phyloP scores from a whole-genome alignment of 23 tunicate species.

The Trididemnum clinides region DNA sequence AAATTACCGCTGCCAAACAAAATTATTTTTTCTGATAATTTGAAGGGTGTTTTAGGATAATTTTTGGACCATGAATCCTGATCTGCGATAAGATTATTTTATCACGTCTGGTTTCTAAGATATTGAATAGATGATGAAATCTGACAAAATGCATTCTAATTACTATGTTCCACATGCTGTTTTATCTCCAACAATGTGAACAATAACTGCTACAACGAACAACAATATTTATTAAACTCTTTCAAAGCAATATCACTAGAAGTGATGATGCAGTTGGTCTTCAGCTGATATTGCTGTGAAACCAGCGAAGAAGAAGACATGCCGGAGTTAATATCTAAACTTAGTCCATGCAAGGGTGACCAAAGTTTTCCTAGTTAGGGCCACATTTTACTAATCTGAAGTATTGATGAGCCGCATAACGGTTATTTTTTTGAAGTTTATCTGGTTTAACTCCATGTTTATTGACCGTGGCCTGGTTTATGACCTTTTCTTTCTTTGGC shows the following conservation, averaged over 20 bases:
- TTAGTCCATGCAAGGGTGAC: too few species aligned
- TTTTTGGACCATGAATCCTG: neutral
- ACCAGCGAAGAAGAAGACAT: neutral
- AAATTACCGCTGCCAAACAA: too few species aligned
- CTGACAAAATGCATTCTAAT: conserved; percentile 1
- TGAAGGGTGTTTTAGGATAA: neutral
- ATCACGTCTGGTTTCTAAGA: conserved; percentile 2
- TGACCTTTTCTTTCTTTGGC: too few species aligned
- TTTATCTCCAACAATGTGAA: neutral
- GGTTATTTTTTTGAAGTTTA: too few species aligned
- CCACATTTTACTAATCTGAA: too few species aligned
- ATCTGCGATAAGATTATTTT: neutral
- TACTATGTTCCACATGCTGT: neutral
- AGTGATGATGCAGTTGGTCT: neutral
- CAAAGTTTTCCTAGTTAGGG: too few species aligned
- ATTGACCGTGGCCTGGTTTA: too few species aligned
- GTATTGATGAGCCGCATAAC: too few species aligned
- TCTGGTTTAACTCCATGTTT: too few species aligned
- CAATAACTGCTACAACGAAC: too few species aligned
- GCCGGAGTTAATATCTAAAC: neutral
- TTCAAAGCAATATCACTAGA: neutral
- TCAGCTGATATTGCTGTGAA: conserved; percentile 7
- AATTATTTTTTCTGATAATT: neutral
- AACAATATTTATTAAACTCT: neutral
- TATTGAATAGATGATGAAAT: conserved; percentile 9